phyloP scores from a whole-genome alignment of 1,140 invertebrate species.

The Heliconius hewitsoni region DNA sequence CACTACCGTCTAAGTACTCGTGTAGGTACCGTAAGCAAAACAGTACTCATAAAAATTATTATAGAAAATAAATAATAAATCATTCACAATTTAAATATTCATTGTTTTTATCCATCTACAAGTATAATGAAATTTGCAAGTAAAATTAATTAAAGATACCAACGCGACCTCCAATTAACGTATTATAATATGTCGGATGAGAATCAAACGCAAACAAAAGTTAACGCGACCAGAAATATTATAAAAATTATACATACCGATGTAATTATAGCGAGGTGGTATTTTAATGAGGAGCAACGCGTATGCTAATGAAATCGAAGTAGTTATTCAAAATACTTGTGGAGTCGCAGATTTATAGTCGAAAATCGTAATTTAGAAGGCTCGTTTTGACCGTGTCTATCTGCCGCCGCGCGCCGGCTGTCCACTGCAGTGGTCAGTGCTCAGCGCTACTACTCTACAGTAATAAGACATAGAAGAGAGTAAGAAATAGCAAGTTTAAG shows the following conservation, averaged over 20 bases:
- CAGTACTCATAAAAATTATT: neutral
- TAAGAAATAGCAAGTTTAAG: too few relatives aligned
- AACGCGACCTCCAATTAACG: neutral
- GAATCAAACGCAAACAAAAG: slow-evolving; percentile 6
- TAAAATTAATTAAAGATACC: neutral
- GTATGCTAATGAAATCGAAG: slow-evolving; percentile 50
- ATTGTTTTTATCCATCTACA: neutral
- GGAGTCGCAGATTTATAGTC: neutral
- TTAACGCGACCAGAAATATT: slow-evolving; percentile 1
- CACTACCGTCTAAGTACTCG: neutral
- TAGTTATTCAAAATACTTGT: slow-evolving; percentile 49
- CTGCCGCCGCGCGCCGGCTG: neutral
- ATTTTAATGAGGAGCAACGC: slow-evolving; percentile 52
- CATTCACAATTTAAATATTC: slow-evolving; percentile 1
- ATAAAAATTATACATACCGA: slow-evolving; percentile 39
- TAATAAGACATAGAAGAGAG: neutral
- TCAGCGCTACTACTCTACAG: neutral
- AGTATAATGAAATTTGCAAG: slow-evolving; percentile 1
- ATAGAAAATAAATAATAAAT: neutral
- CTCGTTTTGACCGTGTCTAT: neutral
- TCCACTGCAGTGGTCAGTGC: neutral
- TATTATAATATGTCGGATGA: slow-evolving; percentile 4
- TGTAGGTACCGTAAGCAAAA: neutral
- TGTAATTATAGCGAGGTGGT: slow-evolving; percentile 43
- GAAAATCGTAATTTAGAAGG: neutral